These are phyloP conservation scores for Tethea ocularis DNA, from an alignment of 2,888 invertebrate genomes.

Conservation along the genomic window DNA sequence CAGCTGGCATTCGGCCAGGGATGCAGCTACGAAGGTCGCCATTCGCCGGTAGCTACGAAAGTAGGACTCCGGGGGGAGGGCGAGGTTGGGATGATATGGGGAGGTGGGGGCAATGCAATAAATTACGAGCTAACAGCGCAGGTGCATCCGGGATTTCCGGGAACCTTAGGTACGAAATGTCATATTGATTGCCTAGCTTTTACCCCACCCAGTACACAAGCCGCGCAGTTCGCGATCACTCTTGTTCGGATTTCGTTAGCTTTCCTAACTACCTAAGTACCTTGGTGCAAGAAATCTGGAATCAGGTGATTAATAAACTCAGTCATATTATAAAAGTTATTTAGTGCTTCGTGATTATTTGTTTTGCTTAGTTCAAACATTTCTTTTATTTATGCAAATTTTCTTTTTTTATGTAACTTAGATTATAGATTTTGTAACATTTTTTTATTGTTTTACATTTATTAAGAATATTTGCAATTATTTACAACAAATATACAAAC, in stretches of 20 bases:
- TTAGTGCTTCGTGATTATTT: background rate
- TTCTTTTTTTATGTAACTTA: background rate
- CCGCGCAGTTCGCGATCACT: background rate
- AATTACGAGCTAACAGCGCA: slow-evolving; percentile 65
- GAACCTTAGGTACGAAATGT: slow-evolving; percentile 15
- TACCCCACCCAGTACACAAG: background rate
- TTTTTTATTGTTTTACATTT: no score
- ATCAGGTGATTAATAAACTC: background rate
- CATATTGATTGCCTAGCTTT: background rate
- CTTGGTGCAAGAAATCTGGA: background rate
- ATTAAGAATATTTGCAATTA: no score
- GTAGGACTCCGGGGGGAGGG: slow-evolving; percentile 22
- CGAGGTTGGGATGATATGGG: slow-evolving; percentile 24
- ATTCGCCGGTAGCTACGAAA: slow-evolving; percentile 29
- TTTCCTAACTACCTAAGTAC: background rate
- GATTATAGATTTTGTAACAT: background rate
- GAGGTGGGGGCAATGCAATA: slow-evolving; percentile 47
- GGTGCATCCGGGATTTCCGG: slow-evolving; percentile 63
- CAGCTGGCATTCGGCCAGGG: slow-evolving; percentile 69
- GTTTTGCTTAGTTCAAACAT: background rate
- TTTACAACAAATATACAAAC: no score
- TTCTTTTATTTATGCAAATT: background rate
- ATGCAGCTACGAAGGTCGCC: slow-evolving; percentile 72
- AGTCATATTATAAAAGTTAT: background rate
- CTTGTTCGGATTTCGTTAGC: background rate